phyloP scores from a whole-genome alignment of 1,140 invertebrate genomes.

The Conopomorpha cramerella region DNA sequence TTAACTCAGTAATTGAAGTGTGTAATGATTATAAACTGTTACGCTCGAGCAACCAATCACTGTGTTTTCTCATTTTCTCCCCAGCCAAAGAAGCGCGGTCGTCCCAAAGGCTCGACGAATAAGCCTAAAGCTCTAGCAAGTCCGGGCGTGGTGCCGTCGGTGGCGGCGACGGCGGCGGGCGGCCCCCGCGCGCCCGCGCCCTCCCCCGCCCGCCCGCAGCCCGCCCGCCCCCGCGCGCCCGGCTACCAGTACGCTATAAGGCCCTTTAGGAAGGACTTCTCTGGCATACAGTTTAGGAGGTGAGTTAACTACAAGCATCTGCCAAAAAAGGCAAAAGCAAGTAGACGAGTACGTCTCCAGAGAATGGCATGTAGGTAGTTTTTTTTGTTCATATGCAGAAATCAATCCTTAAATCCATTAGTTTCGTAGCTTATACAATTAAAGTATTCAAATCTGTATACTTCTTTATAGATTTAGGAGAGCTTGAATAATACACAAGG shows the following conservation, averaged over 20 bases:
- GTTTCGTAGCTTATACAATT: too few species aligned
- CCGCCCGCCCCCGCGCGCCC: slow-evolving; percentile 16
- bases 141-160: not conserved
- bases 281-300: slow-evolving; percentile 55
- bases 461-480: too few species aligned
- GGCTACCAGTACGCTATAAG: slow-evolving; percentile 44
- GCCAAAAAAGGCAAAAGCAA: too few species aligned
- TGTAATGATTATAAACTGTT: too few species aligned
- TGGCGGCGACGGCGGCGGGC: slow-evolving; percentile 9
- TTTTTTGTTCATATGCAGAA: too few species aligned
- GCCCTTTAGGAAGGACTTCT: slow-evolving; percentile 53
- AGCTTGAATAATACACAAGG: too few species aligned
- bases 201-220: slow-evolving; percentile 6
- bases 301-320: too few species aligned
- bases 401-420: too few species aligned
- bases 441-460: too few species aligned
- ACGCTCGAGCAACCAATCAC: not conserved
- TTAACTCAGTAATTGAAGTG: too few species aligned
- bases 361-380: too few species aligned
- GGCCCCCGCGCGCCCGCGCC: slow-evolving; percentile 8
- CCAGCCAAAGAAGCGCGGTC: slow-evolving; percentile 46
- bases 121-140: slow-evolving; percentile 38
- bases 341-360: too few species aligned
- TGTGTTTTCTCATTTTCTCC: not conserved
- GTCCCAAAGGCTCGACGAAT: slow-evolving; percentile 54